Base-by-base conservation (phyloP, 2,113 vertebrate species). In the Nycticryphes semicollaris region DNA sequence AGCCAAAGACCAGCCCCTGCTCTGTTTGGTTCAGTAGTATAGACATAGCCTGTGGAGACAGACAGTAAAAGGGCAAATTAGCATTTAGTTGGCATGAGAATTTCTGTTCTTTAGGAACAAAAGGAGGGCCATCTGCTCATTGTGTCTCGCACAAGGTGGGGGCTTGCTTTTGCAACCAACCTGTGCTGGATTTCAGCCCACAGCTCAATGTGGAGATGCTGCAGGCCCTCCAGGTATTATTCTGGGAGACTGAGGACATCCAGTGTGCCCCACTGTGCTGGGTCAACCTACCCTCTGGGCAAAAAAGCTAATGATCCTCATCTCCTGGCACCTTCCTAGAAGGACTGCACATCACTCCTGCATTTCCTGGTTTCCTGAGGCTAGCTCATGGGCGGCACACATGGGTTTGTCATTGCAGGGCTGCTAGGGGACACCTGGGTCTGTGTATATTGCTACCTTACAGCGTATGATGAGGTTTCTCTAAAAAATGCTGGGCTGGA, bases 31-130 rank as follows among this genome's bases (percentile, higher is more conserved):
- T 70, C 60, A 10, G 80, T 39, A 56, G 73, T 17, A 15, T 50
- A 91, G 94, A 84, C 21, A 1, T 51, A 75, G 93, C 93, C 94
- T 84, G 87, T 72, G 84, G 89, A 96, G 96, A 92, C 75, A 95
- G 96, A 94, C 93, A 95, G 95, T 74, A 87, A 96, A 96, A 97
- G 96, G 96, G 94, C 92, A 96, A 96, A 96, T 96, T 95, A 97
- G 86, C 95, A 96, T 95, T 91, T 83, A 78, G 87, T 76, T 96
- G 94, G 90, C 96, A 87, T n/a, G 53, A 70, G 91, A 51, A 83
- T 87, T 87, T 69, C 82, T 90, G 89, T 96, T 90, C 95, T 89
- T 96, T 22, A 82, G 90, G 96, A 96, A 53, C 92, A 91, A 94
- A 91, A 95, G 64, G 70, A 94, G 69, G 80, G 45, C 96, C 96